Evolutionary conservation across 2,888 invertebrate species (phyloP), one percentile per base, ranked within the genome.

Genomic region (Coelopa pilipes): DNA sequence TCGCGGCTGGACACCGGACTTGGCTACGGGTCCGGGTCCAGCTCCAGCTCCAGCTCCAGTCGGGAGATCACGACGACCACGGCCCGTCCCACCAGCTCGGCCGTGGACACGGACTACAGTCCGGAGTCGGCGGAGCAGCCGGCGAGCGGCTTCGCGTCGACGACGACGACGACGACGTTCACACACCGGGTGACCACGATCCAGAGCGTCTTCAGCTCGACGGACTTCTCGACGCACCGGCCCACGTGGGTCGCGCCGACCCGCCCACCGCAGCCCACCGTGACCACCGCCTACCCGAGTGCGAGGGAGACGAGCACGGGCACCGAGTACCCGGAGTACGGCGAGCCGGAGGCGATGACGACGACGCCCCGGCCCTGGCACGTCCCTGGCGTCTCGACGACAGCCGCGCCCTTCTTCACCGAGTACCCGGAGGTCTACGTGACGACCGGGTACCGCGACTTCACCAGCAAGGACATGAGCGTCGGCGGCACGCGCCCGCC

Each of bases 371-470:
- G 78, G 47, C 70, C 75, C 19, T 82, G 83, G 78, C 78, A 79
- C 0, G n/a, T n/a, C n/a, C n/a, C n/a, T n/a, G 50, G 70, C 17
- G 65, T 87, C 46, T 80, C 86, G 4, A 86, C 86, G 15, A 87
- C 87, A 45, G 83, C 84, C 45, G 83, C 84, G 9, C 87, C 87
- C 4, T 87, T 87, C 82, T 87, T 87, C 71, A 87, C 87, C 2
- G 87, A 87, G 75, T 85, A 84, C 53, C 87, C 87, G 0, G 86
- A 86, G 63, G 83, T 86, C 4, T 79, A 81, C 49, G 82, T 86
- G 19, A 84, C 87, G 21, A 85, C 86, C 3, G 85, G 81, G 60
- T 81, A 81, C 75, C 77, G 81, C 17, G 82, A 82, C 47, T 77
- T 80, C 63, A 78, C 79, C 47, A 73, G 75, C 59, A 80, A 80